Evolutionary conservation across 2,113 vertebrate species (phyloP), one percentile per base, ranked within the genome.

Genomic region (Oophaga pumilio): DNA sequence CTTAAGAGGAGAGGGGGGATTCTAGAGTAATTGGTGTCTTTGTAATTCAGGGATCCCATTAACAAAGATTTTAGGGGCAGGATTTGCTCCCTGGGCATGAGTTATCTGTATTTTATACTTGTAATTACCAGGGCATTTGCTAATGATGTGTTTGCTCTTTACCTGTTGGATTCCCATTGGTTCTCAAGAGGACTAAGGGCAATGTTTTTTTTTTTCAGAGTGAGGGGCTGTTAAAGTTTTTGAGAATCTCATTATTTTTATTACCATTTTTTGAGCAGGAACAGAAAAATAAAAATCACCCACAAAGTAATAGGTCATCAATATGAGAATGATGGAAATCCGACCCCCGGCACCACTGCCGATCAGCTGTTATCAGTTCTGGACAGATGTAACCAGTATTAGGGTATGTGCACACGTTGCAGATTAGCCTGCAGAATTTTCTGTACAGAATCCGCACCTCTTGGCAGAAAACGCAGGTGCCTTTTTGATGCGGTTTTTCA

Each of bases 11-110:
- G 14, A 15, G 12, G 10, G 17, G 50, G n/a, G 18, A 2, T 2
- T 73, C 33, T 50, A 74, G 20, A 77, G 76, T 56, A 53, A 77
- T 56, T 53, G 50, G 76, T 24, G 50, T 59, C 33, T 59, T 59
- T 60, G 78, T 81, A 60, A 81, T 43, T 33, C 56, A 62, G 26
- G 22, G 43, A 43, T 22, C 57, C 26, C 10, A 81, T 81, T 81
- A 33, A 62, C 78, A 81, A 28, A 20, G 24, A 26, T 60, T 57
- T 57, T 24, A 57, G 62, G 78, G 26, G 28, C 15, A 50, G 43
- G 10, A 74, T 50, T 5, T 49, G 71, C 33, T 9, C 1, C 24
- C 18, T 33, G 15, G 17, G 28, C 24, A 77, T 77, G 2, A 24
- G 15, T 9, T 59, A 20, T 10, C 53, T 28, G 18, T 80, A 59